Evolutionary conservation across 2,113 vertebrate species (phyloP).

Genomic region (Turdus rufiventris): DNA sequence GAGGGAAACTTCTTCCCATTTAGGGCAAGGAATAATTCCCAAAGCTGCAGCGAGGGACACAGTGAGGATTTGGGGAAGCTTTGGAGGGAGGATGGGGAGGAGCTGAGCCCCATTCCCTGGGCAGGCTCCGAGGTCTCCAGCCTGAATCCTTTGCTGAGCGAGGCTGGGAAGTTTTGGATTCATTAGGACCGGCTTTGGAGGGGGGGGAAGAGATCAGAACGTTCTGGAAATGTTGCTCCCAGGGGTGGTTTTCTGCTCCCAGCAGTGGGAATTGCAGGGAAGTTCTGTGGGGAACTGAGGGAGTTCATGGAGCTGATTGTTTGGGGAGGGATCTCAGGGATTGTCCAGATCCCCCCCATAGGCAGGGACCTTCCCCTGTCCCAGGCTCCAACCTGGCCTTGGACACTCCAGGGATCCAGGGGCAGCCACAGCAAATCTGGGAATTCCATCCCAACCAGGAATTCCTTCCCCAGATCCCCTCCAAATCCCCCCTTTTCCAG

Average conservation of each 20-base stretch:
- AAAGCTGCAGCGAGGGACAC: background rate
- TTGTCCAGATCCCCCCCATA: background rate
- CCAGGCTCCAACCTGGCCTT: background rate
- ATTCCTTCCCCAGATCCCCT: background rate
- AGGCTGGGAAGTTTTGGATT: background rate
- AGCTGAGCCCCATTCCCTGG: background rate
- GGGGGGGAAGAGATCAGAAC: background rate
- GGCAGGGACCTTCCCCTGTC: fast-evolving
- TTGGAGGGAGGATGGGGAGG: background rate
- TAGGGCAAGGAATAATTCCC: background rate
- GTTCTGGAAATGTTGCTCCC: background rate
- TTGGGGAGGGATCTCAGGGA: background rate
- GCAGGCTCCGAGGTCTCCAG: background rate
- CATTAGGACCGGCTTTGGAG: background rate
- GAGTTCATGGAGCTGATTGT: background rate
- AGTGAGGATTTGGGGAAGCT: fast-evolving
- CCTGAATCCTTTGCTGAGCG: background rate
- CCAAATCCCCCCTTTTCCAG: fast-evolving
- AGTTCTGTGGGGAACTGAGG: background rate
- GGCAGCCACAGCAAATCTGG: background rate
- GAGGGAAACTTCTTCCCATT: background rate
- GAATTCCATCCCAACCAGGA: fast-evolving
- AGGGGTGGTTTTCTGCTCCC: fast-evolving
- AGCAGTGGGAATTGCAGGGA: background rate
- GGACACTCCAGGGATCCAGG: background rate